Evolutionary conservation across 2,113 vertebrate species (phyloP), one percentile per base, ranked within the genome.

Genomic region (Scortum barcoo): DNA sequence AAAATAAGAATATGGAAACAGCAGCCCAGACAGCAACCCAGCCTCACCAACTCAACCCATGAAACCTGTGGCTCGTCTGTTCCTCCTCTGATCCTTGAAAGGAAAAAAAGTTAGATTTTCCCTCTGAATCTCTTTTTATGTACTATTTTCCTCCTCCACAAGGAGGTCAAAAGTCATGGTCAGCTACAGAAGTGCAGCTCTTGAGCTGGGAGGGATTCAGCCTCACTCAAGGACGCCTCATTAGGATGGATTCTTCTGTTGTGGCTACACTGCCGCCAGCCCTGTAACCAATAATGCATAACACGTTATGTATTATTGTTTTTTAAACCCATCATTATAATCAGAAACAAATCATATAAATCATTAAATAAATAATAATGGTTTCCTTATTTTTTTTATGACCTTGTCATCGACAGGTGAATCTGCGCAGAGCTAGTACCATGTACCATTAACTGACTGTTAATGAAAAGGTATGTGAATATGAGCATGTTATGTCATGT

Each of bases 141-240:
- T n/a, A n/a, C 4, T 36, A 30, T 61, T n/a, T 51, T 61, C 26
- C 63, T 62, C 67, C 60, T 33, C 28, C 57, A 48, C 36, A 33
- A 13, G 40, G 53, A 14, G 33, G 19, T 75, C 51, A 82, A 16
- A 9, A 57, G 56, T 57, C 73, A 77, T 5, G 38, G 12, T 26
- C n/a, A 24, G 50, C 28, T 6, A 16, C 20, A 60, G 28, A 74
- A 8, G 9, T 65, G 58, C 44, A 36, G 7, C 60, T 51, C 72
- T 40, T 33, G 8, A 78, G 53, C 17, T 73, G 10, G 2, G 61
- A 19, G 10, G 20, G 60, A 70, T 57, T 73, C 58, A 1, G 10
- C 51, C 57, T 28, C 13, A 26, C 16, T 44, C 12, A 66, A n/a
- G 38, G 13, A 46, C 40, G n/a, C 26, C 46, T 46, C 20, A 57